phyloP scores from a whole-genome alignment of 2,797 vertebrate species.

The Loris lydekkerianus region DNA sequence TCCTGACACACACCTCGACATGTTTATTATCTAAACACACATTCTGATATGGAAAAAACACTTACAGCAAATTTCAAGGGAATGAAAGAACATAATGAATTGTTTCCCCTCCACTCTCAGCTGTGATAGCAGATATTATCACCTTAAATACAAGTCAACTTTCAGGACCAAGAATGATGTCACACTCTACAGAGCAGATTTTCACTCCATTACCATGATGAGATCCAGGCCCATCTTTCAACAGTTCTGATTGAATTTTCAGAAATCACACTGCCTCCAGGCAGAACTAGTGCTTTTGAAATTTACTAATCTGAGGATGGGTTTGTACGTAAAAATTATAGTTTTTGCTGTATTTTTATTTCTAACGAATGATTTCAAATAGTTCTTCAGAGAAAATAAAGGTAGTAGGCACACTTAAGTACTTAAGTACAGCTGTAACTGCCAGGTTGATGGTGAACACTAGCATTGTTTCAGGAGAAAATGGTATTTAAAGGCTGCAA shows the following conservation, averaged over 20 bases:
- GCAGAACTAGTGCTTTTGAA: neutral
- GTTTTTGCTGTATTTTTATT: conserved; percentile 34
- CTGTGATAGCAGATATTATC: conserved; percentile 26
- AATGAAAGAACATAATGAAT: conserved; percentile 50
- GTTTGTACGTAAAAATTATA: conserved; percentile 1
- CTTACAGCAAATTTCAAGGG: conserved; percentile 40
- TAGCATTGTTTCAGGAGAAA: neutral
- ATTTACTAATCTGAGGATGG: conserved; percentile 57
- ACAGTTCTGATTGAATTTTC: conserved; percentile 1
- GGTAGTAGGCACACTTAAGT: neutral
- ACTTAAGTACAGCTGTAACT: neutral
- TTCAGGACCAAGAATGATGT: conserved; percentile 52
- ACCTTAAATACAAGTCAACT: conserved; percentile 43
- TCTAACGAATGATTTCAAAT: conserved; percentile 58
- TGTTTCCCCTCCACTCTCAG: neutral
- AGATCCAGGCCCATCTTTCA: conserved; percentile 46
- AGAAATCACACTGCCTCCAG: neutral
- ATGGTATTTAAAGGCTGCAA: neutral
- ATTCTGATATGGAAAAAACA: neutral
- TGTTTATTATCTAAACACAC: neutral
- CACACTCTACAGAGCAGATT: conserved; percentile 4
- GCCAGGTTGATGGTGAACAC: neutral
- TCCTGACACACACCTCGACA: neutral
- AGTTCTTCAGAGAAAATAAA: neutral
- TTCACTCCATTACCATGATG: conserved; percentile 45